Evolutionary conservation across 2,888 invertebrate species (phyloP).

Genomic region (Drosophila prolongata): DNA sequence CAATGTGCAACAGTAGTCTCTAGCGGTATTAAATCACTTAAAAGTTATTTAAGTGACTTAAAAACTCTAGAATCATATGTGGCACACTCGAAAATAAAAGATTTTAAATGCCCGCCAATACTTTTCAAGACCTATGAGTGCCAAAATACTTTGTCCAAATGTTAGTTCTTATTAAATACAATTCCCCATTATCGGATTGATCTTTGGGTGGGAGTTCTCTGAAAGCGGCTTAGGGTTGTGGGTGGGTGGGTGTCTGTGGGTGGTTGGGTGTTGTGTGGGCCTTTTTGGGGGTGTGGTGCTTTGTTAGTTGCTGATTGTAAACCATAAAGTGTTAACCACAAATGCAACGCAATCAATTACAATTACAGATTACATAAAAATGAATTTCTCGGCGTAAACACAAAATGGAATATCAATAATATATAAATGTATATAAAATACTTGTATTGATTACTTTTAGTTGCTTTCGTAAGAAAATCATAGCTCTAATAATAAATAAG

Average conservation of each 20-base stretch:
- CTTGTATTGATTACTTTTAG: slow-evolving; percentile 11
- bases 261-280: slow-evolving; percentile 31
- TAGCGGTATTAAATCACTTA: neutral
- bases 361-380: slow-evolving; percentile 67
- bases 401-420: slow-evolving; percentile 65
- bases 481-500: slow-evolving; percentile 46
- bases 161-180: slow-evolving; percentile 26
- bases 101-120: slow-evolving; percentile 25
- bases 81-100: neutral
- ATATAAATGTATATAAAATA: slow-evolving; percentile 12
- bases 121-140: slow-evolving; percentile 32
- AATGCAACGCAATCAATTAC: slow-evolving; percentile 52
- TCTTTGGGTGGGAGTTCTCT: slow-evolving; percentile 39
- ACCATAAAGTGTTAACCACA: slow-evolving; percentile 40
- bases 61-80: neutral
- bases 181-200: slow-evolving; percentile 23
- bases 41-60: neutral
- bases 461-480: slow-evolving; percentile 47
- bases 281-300: slow-evolving; percentile 60
- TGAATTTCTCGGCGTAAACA: slow-evolving; percentile 75
- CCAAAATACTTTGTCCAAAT: slow-evolving; percentile 43
- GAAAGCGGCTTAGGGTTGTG: slow-evolving; percentile 38
- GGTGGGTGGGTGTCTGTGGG: slow-evolving; percentile 37
- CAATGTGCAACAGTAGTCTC: neutral
- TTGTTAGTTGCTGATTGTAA: slow-evolving; percentile 43